A percentile compares a stretch with the other conserved stretches of the same genome.
phyloP scores from a whole-genome alignment of 2,797 vertebrate species.

The Ispidina lecontei region DNA sequence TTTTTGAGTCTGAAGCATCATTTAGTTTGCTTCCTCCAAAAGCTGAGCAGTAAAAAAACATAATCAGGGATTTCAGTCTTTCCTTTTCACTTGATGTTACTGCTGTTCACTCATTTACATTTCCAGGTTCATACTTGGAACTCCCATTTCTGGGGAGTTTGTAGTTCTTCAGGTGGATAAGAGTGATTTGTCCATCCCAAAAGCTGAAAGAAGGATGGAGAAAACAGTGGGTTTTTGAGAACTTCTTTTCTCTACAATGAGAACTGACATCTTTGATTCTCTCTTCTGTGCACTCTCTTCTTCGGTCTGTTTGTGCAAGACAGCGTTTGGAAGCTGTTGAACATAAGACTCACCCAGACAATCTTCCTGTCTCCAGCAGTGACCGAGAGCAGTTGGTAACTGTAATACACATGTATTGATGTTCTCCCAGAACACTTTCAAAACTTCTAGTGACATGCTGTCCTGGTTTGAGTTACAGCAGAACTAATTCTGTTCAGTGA shows the following conservation, averaged over 20 bases:
- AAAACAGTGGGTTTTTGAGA: neutral
- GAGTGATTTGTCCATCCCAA: neutral
- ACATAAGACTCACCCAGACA: neutral
- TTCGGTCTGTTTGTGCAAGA: neutral
- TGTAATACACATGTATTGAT: fast-evolving
- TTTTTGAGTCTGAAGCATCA: neutral
- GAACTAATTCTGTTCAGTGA: too few species aligned
- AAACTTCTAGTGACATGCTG: neutral
- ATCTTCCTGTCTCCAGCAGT: neutral
- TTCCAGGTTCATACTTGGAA: neutral
- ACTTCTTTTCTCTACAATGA: neutral
- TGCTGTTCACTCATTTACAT: neutral
- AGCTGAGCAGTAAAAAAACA: neutral
- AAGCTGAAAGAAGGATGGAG: neutral
- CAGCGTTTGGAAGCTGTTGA: fast-evolving
- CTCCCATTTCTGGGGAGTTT: neutral
- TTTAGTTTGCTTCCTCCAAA: neutral
- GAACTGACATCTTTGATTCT: neutral
- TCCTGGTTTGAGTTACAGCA: too few species aligned
- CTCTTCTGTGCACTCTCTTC: neutral
- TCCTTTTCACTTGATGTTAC: neutral
- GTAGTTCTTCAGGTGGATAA: neutral
- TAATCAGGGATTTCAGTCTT: neutral
- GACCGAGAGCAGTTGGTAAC: neutral
- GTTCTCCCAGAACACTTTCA: neutral